Evolutionary conservation across 2,113 vertebrate genomes (phyloP).

Genomic region (Microtus richardsoni): DNA sequence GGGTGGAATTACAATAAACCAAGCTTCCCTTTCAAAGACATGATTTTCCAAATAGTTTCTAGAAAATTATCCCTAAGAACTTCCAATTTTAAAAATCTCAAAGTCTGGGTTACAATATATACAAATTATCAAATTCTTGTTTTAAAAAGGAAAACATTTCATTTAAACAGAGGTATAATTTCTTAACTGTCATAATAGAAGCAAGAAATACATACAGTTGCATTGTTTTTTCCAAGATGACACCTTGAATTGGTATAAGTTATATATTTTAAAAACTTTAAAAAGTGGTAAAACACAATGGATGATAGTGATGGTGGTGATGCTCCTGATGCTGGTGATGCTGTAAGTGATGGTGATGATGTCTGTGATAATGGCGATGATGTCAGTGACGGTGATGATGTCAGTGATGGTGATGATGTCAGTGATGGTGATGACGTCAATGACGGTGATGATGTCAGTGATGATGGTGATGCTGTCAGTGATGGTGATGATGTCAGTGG

Average conservation of each 20-base stretch:
- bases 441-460: too few species aligned
- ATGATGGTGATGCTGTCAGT: neutral
- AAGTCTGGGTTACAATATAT: neutral
- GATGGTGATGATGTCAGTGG: neutral
- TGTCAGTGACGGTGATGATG: neutral
- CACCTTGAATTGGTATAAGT: neutral
- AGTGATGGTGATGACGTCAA: fast-evolving
- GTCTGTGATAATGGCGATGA: neutral
- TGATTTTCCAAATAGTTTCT: constrained; percentile 35
- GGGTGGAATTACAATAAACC: neutral
- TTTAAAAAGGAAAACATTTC: constrained; percentile 20
- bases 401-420: too few species aligned
- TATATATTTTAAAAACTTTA: neutral
- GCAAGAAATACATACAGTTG: constrained; percentile 4
- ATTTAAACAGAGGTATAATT: constrained; percentile 50
- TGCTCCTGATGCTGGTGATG: neutral
- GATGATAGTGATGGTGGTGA: neutral
- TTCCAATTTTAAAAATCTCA: neutral
- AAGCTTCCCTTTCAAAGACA: neutral
- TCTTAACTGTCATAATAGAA: constrained; percentile 38
- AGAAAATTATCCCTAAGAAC: constrained; percentile 51
- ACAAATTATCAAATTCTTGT: neutral
- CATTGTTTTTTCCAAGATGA: neutral
- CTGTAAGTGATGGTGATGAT: neutral
- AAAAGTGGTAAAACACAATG: neutral